Evolutionary conservation across 2,113 vertebrate species (phyloP), one percentile per base, ranked within the genome.

Genomic region (Gila orcuttii): DNA sequence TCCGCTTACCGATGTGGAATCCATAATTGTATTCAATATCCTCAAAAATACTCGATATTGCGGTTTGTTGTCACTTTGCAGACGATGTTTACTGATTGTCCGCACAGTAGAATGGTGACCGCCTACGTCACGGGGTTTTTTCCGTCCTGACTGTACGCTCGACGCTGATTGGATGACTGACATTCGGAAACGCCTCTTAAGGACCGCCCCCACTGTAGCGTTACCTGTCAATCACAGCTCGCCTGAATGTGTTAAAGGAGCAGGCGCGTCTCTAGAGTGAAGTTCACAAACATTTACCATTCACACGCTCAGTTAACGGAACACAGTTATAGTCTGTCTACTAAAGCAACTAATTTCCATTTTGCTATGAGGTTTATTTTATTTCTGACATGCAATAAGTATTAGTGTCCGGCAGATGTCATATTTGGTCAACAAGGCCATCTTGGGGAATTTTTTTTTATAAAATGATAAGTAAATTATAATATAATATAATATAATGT

Each of bases 61-160:
- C 11, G 68, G 15, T 73, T 83, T 73, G 50, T 83, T 83, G 47
- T 57, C 33, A 83, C 82, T 83, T 83, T 83, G 50, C 82, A 36
- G 66, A 83, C 55, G 11, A 1, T 73, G 81, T 83, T 82, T 83
- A 83, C 55, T 59, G 66, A 73, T 57, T 83, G 82, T 42, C 68
- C 82, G 82, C 82, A 83, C 82, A 69, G 60, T 42, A 83, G 28
- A 73, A 59, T 57, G 66, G 13, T 59, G 28, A 42, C 23, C 13
- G 12, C 11, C 0, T 39, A 59, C 82, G 82, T 83, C 82, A 83
- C 82, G 12, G 13, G 25, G 2, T 59, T 52, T 50, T 7, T 71
- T 57, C 47, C 15, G 28, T 73, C 47, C 33, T 23, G 12, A 83
- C 23, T 59, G 21, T 68, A n/a, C 28, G 10, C 42, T 52, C 10